Evolutionary conservation across 2,888 invertebrate genomes (phyloP).

Genomic region (Psococerastis gibbosa): DNA sequence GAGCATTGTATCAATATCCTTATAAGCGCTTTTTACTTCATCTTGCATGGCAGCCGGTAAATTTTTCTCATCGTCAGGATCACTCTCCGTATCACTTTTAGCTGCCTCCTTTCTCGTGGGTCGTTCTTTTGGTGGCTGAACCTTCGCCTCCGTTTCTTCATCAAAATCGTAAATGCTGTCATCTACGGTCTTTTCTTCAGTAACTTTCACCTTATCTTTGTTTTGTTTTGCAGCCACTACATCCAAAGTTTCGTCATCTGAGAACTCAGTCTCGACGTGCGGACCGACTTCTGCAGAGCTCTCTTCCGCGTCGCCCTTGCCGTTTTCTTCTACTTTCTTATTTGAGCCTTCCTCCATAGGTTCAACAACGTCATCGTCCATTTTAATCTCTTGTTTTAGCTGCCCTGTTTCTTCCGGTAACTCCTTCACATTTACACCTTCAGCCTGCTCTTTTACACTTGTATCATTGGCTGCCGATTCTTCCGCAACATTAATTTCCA

Average conservation of each 20-base stretch:
- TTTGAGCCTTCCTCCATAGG: constrained; percentile 15
- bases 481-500: constrained; percentile 23
- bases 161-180: constrained; percentile 10
- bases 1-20: constrained; percentile 13
- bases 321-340: constrained; percentile 2
- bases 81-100: constrained; percentile 21
- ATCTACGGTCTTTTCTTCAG: constrained; percentile 9
- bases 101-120: constrained; percentile 23
- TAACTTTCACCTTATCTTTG: constrained; percentile 16
- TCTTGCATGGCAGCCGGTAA: constrained; percentile 17
- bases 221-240: constrained; percentile 13
- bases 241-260: constrained; percentile 9
- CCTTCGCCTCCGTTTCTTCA: constrained; percentile 11
- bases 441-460: constrained; percentile 18
- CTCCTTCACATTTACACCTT: constrained; percentile 20
- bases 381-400: too few species aligned
- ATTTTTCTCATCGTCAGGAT: constrained; percentile 25
- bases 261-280: constrained; percentile 16
- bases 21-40: constrained; percentile 20
- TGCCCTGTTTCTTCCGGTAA: constrained; percentile 18
- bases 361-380: constrained; percentile 19
- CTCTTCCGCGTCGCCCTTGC: constrained; percentile 10
- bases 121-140: constrained; percentile 20
- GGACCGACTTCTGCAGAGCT: constrained; percentile 11
- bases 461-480: constrained; percentile 21